A percentile compares a stretch with the other conserved stretches of the same genome.
phyloP scores from a whole-genome alignment of 1,140 invertebrate genomes.

The Apis cerana region DNA sequence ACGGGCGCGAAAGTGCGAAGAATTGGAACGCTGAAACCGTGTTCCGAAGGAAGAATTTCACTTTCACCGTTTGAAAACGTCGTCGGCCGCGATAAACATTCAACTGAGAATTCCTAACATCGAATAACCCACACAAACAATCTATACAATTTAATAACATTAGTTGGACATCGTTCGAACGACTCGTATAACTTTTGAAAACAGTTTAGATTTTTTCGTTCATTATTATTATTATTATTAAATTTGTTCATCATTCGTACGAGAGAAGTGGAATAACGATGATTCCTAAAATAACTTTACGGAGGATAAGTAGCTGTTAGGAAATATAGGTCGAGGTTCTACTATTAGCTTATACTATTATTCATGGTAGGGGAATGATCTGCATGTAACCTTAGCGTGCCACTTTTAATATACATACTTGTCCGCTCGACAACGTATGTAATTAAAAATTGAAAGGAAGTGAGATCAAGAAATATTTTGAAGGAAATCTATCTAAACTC shows the following conservation, averaged over 20 bases:
- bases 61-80: slow-evolving; percentile 65
- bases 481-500: not conserved
- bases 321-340: slow-evolving; percentile 19
- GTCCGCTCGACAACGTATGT: not conserved
- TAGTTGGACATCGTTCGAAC: not conserved
- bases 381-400: not conserved
- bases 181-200: too few relatives aligned
- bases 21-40: slow-evolving; percentile 44
- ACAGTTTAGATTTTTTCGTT: not conserved
- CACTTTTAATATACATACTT: slow-evolving; percentile 10
- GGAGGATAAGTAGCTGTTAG: slow-evolving; percentile 1
- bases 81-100: slow-evolving; percentile 40
- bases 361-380: slow-evolving; percentile 17
- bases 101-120: slow-evolving; percentile 34
- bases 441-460: not conserved
- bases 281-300: slow-evolving; percentile 27
- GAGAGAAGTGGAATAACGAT: not conserved
- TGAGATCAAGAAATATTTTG: too few relatives aligned
- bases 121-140: not conserved
- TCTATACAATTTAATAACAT: slow-evolving; percentile 21
- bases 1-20: slow-evolving; percentile 51
- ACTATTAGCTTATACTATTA: not conserved
- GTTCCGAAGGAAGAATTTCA: slow-evolving; percentile 59
- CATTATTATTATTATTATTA: not conserved
- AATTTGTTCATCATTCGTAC: not conserved